A percentile compares a stretch with the other conserved stretches of the same genome.
Conservation (phyloP, 2,797 vertebrate species). For the Staurois parvus region DNA sequence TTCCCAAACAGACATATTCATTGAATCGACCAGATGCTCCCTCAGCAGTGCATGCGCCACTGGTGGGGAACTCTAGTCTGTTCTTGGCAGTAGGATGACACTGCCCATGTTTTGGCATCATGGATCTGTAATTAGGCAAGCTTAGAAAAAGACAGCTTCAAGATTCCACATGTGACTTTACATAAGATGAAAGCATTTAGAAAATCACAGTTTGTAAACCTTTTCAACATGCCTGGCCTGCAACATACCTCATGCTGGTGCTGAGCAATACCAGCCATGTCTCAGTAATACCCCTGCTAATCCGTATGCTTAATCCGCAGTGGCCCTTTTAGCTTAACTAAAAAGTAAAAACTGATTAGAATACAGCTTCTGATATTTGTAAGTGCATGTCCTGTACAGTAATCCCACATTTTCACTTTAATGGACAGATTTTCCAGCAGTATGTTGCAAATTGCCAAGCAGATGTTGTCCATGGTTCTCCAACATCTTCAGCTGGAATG, state of each 20-base stretch:
- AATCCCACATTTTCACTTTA: slow-evolving; percentile 47
- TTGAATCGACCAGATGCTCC: too few relatives aligned
- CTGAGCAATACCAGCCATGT: slow-evolving; percentile 40
- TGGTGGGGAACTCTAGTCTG: background rate
- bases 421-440: slow-evolving; percentile 43
- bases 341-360: slow-evolving; percentile 59
- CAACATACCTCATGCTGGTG: slow-evolving; percentile 26
- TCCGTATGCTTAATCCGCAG: slow-evolving; percentile 44
- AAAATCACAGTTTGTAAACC: slow-evolving; percentile 31
- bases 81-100: too few relatives aligned
- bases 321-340: slow-evolving; percentile 58
- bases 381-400: slow-evolving; percentile 45
- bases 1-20: too few relatives aligned
- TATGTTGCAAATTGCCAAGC: slow-evolving; percentile 27
- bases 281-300: slow-evolving; percentile 54
- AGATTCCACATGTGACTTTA: slow-evolving; percentile 37
- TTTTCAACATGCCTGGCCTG: slow-evolving; percentile 15
- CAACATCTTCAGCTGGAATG: background rate
- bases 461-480: slow-evolving; percentile 26
- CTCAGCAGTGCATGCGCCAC: background rate
- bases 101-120: too few relatives aligned
- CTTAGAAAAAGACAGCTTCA: background rate
- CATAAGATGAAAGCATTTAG: slow-evolving; percentile 47
- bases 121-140: slow-evolving; percentile 25
- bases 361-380: slow-evolving; percentile 53